phyloP scores from a whole-genome alignment of 2,113 vertebrate genomes.

The Cisticola juncidis region DNA sequence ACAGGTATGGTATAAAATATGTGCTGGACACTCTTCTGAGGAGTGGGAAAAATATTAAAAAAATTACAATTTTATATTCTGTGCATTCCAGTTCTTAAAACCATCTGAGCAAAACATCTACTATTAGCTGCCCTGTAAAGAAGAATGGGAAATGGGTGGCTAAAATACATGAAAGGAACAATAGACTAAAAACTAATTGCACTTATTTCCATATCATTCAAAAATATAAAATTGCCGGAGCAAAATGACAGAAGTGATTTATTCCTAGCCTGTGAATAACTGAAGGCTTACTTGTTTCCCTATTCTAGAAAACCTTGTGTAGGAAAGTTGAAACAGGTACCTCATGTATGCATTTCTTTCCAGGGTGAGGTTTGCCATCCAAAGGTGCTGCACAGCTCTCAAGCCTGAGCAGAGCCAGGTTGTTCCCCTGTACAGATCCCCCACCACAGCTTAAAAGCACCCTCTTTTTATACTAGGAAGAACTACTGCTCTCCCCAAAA shows the following conservation, averaged over 20 bases:
- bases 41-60: neutral
- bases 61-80: neutral
- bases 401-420: neutral
- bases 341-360: neutral
- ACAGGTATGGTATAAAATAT: neutral
- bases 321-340: neutral
- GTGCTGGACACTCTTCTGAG: neutral
- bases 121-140: neutral
- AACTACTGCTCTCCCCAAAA: neutral
- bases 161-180: neutral
- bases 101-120: neutral
- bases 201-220: slow-evolving; percentile 10
- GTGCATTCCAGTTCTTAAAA: neutral
- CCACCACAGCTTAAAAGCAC: neutral
- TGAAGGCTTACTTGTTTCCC: neutral
- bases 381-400: neutral
- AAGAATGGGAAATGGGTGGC: neutral
- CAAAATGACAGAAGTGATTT: neutral
- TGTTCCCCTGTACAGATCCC: neutral
- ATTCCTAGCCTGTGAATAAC: neutral
- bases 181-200: slow-evolving; percentile 9
- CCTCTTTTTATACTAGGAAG: neutral
- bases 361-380: neutral
- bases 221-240: slow-evolving; percentile 7
- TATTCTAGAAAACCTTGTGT: neutral